Percentiles rank a stretch among this genome's conserved stretches.
Conservation (phyloP, 2,797 vertebrate species). For the Loriculus beryllinus region DNA sequence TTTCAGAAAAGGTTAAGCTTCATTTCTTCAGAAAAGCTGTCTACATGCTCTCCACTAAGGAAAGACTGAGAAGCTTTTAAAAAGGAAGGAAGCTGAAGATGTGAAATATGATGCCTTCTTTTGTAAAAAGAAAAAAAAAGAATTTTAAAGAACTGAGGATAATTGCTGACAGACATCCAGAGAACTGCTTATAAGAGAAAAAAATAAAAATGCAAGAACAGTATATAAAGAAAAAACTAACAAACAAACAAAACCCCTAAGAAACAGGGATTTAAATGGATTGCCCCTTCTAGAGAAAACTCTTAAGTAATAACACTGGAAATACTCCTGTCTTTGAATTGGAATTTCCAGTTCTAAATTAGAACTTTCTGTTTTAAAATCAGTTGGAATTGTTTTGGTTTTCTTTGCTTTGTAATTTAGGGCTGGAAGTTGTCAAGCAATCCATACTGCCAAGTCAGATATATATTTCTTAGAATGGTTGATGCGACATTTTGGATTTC, state of each 20-base stretch:
- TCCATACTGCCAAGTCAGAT: background rate
- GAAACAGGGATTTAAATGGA: background rate
- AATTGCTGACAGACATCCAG: background rate
- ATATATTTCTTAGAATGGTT: background rate
- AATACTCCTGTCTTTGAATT: background rate
- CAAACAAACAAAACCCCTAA: background rate
- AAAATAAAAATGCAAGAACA: background rate
- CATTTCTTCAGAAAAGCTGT: background rate
- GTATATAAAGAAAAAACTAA: background rate
- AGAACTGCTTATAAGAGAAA: background rate
- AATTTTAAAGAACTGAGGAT: background rate
- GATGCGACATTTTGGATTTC: background rate
- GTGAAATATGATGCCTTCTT: background rate
- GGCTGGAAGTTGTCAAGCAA: background rate
- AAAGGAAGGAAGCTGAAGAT: background rate
- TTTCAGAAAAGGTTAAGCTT: background rate
- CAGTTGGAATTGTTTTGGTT: accelerated
- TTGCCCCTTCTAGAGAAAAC: background rate
- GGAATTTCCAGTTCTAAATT: background rate
- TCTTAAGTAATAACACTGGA: background rate
- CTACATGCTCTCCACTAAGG: background rate
- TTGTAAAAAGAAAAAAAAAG: background rate
- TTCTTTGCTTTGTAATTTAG: background rate
- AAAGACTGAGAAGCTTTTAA: background rate
- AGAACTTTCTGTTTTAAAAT: background rate